Conservation (phyloP, 2,113 vertebrate species). For the Malurus alboscapulatus region DNA sequence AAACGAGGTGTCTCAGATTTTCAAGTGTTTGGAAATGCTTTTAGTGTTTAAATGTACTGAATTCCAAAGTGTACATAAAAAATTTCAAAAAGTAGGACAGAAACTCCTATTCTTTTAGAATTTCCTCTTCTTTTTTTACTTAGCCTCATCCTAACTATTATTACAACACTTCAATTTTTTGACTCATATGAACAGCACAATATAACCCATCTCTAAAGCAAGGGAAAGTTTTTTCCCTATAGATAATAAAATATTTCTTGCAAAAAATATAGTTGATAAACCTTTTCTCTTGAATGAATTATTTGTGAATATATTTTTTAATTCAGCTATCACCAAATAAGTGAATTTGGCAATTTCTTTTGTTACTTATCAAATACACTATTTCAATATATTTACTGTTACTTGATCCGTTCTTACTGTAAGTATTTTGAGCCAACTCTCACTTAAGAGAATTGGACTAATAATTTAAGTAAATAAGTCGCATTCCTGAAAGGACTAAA, state of each 20-base stretch:
- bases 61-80: not conserved
- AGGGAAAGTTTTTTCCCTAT: not conserved
- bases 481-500: not conserved
- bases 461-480: not conserved
- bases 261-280: not conserved
- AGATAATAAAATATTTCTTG: not conserved
- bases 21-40: not conserved
- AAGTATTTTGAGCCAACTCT: not conserved
- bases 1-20: not conserved
- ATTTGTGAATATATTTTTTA: not conserved
- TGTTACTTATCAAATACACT: not conserved
- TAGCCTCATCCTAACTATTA: not conserved
- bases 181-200: not conserved
- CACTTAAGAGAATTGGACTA: not conserved
- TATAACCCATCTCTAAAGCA: not conserved
- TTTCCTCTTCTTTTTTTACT: not conserved
- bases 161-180: not conserved
- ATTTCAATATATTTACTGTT: not conserved
- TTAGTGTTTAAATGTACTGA: not conserved
- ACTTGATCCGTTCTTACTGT: not conserved
- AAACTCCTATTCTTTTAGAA: not conserved
- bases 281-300: not conserved
- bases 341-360: not conserved
- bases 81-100: not conserved
- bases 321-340: not conserved